A percentile compares a stretch with the other conserved stretches of the same genome.
These are phyloP conservation scores for Nibea albiflora DNA, from an alignment of 2,113 vertebrate species.

Conservation along the genomic window DNA sequence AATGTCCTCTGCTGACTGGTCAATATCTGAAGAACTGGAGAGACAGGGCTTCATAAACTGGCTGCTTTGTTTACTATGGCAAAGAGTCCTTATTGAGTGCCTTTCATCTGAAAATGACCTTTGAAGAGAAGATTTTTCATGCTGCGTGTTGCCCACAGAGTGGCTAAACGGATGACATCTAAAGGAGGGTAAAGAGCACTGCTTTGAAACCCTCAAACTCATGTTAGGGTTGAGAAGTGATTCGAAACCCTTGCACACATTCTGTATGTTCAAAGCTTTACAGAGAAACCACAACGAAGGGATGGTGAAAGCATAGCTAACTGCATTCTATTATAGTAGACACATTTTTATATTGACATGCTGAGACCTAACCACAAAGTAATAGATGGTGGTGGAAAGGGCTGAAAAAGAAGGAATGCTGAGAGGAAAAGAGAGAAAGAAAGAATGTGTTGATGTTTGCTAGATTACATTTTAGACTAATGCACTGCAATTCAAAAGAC, in stretches of 20 bases:
- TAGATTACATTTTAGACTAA: too few species aligned
- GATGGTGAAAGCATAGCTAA: background rate
- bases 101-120: slow-evolving; percentile 38
- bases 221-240: slow-evolving; percentile 1
- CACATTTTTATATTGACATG: background rate
- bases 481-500: too few species aligned
- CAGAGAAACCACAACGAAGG: background rate
- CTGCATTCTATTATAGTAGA: background rate
- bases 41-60: slow-evolving; percentile 11
- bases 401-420: too few species aligned
- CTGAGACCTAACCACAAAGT: background rate
- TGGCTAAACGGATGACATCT: slow-evolving; percentile 1
- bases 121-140: slow-evolving; percentile 5
- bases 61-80: slow-evolving; percentile 21
- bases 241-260: background rate
- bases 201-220: slow-evolving; percentile 12
- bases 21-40: slow-evolving; percentile 28
- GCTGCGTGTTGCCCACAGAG: background rate
- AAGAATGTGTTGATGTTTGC: too few species aligned
- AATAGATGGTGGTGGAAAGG: background rate
- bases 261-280: background rate
- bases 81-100: background rate
- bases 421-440: too few species aligned
- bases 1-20: slow-evolving; percentile 45
- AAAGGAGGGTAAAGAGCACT: slow-evolving; percentile 9